A percentile compares a stretch with the other conserved stretches of the same genome.
Evolutionary conservation across 2,888 invertebrate genomes (phyloP).

Genomic region (Chrysolina oricalcia): DNA sequence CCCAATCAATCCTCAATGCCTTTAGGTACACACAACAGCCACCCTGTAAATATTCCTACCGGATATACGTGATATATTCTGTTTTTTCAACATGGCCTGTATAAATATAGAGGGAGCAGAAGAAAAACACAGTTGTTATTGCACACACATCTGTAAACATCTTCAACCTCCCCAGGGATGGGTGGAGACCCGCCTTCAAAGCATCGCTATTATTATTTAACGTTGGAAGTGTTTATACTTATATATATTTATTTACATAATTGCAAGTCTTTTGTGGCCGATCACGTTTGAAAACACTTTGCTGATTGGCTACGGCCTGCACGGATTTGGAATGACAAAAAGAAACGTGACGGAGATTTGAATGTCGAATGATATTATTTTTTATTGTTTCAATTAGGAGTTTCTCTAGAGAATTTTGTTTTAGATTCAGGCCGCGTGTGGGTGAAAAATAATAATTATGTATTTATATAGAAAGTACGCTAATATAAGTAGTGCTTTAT

Average conservation of each 20-base stretch:
- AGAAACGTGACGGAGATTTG: constrained; percentile 18
- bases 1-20: not conserved
- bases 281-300: constrained; percentile 42
- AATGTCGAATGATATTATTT: constrained; percentile 2
- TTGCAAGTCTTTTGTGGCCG: constrained; percentile 40
- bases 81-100: constrained; percentile 43
- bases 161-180: constrained; percentile 28
- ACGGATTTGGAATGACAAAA: constrained; percentile 17
- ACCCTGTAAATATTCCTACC: constrained; percentile 20
- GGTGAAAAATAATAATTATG: not conserved
- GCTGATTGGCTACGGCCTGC: constrained; percentile 26
- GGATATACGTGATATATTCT: constrained; percentile 44
- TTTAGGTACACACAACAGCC: not conserved
- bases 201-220: constrained; percentile 33
- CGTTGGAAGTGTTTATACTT: constrained; percentile 34
- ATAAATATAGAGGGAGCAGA: constrained; percentile 39
- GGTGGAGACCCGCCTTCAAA: constrained; percentile 13
- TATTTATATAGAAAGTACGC: not conserved
- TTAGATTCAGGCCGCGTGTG: not conserved
- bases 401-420: not conserved
- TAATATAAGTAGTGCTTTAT: too few species aligned
- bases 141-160: constrained; percentile 39
- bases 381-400: not conserved
- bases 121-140: constrained; percentile 41
- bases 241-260: constrained; percentile 43